phyloP scores from a whole-genome alignment of 30 jellyfish, hydroid and myxozoan genomes.

The Aurelia aurita region DNA sequence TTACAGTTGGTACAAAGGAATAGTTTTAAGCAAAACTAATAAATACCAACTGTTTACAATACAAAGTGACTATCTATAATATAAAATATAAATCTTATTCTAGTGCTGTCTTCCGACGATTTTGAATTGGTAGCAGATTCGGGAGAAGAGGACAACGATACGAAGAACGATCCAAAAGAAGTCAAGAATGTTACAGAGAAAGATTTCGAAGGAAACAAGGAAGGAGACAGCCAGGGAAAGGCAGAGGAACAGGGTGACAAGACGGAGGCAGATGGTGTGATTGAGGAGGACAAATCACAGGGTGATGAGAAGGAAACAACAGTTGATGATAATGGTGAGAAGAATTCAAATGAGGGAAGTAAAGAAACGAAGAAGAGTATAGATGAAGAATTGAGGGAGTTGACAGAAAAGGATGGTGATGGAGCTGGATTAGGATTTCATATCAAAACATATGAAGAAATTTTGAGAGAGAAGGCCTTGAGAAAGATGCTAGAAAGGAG shows the following conservation, averaged over 20 bases:
- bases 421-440: conserved; percentile 55
- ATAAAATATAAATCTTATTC: background rate
- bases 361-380: background rate
- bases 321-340: conserved; percentile 19
- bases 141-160: conserved; percentile 20
- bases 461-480: conserved; percentile 91
- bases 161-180: background rate
- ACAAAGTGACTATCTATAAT: too few relatives aligned
- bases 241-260: conserved; percentile 20
- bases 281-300: background rate
- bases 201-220: background rate
- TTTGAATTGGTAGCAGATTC: conserved; percentile 64
- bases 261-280: background rate
- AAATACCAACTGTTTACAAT: too few relatives aligned
- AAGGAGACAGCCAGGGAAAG: background rate
- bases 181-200: background rate
- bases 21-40: too few relatives aligned
- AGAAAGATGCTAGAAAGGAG: conserved; percentile 80
- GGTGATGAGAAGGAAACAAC: conserved; percentile 22
- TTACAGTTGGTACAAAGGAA: too few relatives aligned
- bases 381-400: background rate
- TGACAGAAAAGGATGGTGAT: background rate
- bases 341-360: conserved; percentile 5
- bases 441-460: conserved; percentile 90
- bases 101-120: conserved; percentile 53